Evolutionary conservation across 1,140 invertebrate species (phyloP), one percentile per base, ranked within the genome.

Genomic region (Patella vulgata): DNA sequence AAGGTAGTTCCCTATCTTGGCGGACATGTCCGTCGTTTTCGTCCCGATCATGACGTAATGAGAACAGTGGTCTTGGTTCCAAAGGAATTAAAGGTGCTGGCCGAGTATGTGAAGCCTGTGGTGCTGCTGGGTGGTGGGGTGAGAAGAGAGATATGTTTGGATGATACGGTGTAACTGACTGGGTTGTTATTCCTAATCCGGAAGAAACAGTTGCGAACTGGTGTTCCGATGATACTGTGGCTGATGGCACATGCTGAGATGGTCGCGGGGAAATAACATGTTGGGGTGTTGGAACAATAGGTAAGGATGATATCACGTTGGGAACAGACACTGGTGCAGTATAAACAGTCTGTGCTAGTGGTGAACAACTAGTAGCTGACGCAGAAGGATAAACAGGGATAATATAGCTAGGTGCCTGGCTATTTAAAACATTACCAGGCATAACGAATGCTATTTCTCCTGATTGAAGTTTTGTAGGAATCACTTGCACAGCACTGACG

Each of bases 401-500:
- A 39, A 73, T 63, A 62, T 69, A 70, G 42, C 57, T 70, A 25
- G 52, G 67, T 21, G 66, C 47, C 8, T 53, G 56, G 1, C 48
- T 36, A 5, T 56, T 40, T 39, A 72, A 40, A 31, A 70, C 57
- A 28, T 69, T 72, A 11, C 53, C 44, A 3, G 88, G 92, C 14
- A 94, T 82, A 47, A 91, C 77, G 66, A 90, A 74, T 54, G 89
- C 84, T 73, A 90, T 84, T 75, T 90, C 87, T 0, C 90, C 85
- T 30, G 86, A 91, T 19, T 87, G 89, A 66, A 89, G 84, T 48
- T 88, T 87, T 27, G 87, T 92, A 44, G 87, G 92, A 12, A 94
- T 90, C 25, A 94, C 84, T 64, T 92, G 91, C 12, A 87, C 84
- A 39, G 85, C 86, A 31, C 59, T 63, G 6, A 65, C 25, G 11